These are phyloP conservation scores for Pseudopodoces humilis DNA, from an alignment of 2,113 vertebrate species.

Conservation along the genomic window DNA sequence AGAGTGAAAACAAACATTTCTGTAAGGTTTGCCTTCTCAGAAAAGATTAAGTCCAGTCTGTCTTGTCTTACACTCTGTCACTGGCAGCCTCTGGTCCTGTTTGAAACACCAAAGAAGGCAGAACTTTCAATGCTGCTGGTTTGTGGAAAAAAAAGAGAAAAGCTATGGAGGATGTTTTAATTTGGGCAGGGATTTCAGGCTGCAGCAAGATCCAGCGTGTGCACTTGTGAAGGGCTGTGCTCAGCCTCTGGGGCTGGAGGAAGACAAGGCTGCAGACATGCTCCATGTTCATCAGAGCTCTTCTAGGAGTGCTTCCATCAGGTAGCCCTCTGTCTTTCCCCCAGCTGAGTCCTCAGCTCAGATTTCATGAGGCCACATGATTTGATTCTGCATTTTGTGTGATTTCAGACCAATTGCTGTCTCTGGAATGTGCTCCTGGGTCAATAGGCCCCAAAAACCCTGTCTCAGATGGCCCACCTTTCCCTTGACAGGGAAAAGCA, in stretches of 20 bases:
- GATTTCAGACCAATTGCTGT: not conserved
- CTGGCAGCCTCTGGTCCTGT: not conserved
- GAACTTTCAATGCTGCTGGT: not conserved
- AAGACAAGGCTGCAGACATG: not conserved
- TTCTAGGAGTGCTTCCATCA: not conserved
- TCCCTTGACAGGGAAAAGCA: not conserved
- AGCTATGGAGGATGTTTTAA: not conserved
- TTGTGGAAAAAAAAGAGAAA: not conserved
- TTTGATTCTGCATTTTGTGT: not conserved
- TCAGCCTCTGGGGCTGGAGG: not conserved
- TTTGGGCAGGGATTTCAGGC: not conserved
- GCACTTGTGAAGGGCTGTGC: not conserved
- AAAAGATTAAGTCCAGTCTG: not conserved
- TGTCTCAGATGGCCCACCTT: not conserved
- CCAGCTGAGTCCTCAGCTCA: not conserved
- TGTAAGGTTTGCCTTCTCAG: constrained; percentile 17
- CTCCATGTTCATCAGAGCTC: not conserved
- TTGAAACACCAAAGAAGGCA: not conserved
- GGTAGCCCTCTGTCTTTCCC: not conserved
- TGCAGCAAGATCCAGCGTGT: not conserved
- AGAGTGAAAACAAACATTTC: constrained; percentile 57
- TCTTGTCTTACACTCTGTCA: not conserved
- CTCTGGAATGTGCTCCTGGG: not conserved
- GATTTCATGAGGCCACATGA: not conserved
- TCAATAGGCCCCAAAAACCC: not conserved